These are phyloP conservation scores for Ptilonorhynchus violaceus DNA, from an alignment of 2,113 vertebrate genomes.

Conservation along the genomic window DNA sequence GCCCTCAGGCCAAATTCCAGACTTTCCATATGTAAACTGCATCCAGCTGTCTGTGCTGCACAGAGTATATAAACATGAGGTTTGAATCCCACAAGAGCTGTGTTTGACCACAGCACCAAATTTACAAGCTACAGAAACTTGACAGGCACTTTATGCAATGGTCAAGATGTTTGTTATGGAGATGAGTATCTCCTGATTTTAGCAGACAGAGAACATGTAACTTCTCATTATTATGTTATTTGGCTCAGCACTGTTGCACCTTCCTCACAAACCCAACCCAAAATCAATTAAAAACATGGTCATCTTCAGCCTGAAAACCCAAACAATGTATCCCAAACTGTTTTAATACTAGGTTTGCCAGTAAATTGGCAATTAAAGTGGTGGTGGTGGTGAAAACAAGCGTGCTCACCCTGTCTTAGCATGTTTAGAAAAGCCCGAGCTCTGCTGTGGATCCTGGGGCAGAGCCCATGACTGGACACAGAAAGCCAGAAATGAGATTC, in stretches of 20 bases:
- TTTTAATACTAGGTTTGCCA: neutral
- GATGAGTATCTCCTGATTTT: neutral
- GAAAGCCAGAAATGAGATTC: neutral
- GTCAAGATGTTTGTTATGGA: neutral
- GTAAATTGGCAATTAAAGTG: neutral
- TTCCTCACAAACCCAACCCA: neutral
- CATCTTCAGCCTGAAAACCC: neutral
- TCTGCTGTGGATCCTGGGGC: neutral
- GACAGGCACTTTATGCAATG: neutral
- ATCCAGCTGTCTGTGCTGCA: neutral
- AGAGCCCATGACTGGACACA: neutral
- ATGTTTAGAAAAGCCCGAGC: neutral
- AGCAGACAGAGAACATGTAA: neutral
- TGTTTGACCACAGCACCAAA: neutral
- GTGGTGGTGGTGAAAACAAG: neutral
- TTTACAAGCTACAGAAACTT: neutral
- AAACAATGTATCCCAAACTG: neutral
- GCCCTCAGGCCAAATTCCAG: neutral
- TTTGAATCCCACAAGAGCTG: neutral
- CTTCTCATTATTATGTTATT: neutral
- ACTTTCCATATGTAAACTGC: neutral
- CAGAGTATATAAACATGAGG: neutral
- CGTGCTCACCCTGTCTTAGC: neutral
- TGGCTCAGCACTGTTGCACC: neutral
- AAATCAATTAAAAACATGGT: neutral